Evolutionary conservation across 2,113 vertebrate species (phyloP), one percentile per base, ranked within the genome.

Genomic region (Stegastes partitus): DNA sequence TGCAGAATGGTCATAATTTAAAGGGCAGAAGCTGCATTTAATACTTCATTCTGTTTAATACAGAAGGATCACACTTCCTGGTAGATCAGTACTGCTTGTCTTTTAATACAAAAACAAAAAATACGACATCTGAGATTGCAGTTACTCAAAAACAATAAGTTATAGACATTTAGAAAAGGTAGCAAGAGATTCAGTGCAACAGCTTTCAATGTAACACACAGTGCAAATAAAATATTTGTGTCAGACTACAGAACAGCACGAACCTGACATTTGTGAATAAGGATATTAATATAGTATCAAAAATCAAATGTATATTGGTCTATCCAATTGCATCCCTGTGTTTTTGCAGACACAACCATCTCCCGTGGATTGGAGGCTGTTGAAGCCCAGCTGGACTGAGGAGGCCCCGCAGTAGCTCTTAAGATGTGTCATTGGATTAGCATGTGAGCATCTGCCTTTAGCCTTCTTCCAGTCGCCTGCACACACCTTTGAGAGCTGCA

Each of bases 371-470:
- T 51, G 31, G 45, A 61, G 72, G 4, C 39, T 55, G 11, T 54
- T 74, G 66, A 34, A 39, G 47, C 67, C 26, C 74, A 21, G 72
- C 11, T n/a, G 26, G 67, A 73, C 65, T 90, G 89, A 87, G 71
- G 84, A 89, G 90, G 81, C 88, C 89, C 49, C 80, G 81, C 22
- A 82, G 70, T 71, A 21, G 62, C 75, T 81, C 85, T 87, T 90
- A 94, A 96, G 87, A 93, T 77, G 78, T 93, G 94, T 96, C 96
- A 98, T 96, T 96, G 95, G 94, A 97, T 99, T 98, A 99, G 93
- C 92, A 87, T 93, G 92, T 95, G 90, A 94, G 94, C 94, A 86
- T 90, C 93, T 95, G 92, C 86, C 89, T 84, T 90, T 92, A 93
- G 85, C 93, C 87, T 85, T 79, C 77, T 10, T 77, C 77, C 77